phyloP scores from a whole-genome alignment of 2,888 invertebrate genomes.

The Muscina levida region DNA sequence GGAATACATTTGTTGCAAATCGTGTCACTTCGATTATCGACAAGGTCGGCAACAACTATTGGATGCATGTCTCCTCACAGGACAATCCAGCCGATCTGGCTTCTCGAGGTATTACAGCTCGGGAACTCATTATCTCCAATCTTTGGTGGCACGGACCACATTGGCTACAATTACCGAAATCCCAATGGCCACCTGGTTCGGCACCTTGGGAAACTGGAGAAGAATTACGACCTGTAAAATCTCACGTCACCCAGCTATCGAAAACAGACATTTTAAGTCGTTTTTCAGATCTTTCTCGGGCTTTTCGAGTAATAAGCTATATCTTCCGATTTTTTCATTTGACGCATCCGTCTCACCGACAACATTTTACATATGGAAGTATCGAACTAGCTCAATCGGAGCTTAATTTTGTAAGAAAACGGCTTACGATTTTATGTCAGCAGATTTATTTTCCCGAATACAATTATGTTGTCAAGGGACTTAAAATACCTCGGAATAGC shows the following conservation, averaged over 20 bases:
- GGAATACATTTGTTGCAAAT: not conserved
- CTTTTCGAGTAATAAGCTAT: slow-evolving; percentile 16
- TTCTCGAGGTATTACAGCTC: not conserved
- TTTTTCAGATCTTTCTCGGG: slow-evolving; percentile 16
- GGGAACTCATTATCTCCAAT: not conserved
- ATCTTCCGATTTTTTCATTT: slow-evolving; percentile 23
- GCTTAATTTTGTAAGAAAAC: not conserved
- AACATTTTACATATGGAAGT: not conserved
- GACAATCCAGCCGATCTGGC: slow-evolving; percentile 11
- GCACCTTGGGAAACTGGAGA: not conserved
- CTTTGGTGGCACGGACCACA: slow-evolving; percentile 5
- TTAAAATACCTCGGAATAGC: not conserved
- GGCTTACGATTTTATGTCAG: not conserved
- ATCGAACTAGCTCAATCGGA: not conserved
- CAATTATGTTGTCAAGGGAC: not conserved
- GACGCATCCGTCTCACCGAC: not conserved
- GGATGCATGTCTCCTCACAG: not conserved
- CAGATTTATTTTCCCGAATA: not conserved
- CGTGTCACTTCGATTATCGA: not conserved
- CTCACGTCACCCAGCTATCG: slow-evolving; percentile 30
- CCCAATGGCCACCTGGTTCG: too few species aligned
- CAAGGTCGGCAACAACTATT: not conserved
- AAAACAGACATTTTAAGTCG: slow-evolving; percentile 9
- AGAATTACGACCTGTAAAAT: not conserved
- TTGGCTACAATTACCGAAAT: too few species aligned